Evolutionary conservation across 2,113 vertebrate genomes (phyloP).

Genomic region (Syngnathus floridae): DNA sequence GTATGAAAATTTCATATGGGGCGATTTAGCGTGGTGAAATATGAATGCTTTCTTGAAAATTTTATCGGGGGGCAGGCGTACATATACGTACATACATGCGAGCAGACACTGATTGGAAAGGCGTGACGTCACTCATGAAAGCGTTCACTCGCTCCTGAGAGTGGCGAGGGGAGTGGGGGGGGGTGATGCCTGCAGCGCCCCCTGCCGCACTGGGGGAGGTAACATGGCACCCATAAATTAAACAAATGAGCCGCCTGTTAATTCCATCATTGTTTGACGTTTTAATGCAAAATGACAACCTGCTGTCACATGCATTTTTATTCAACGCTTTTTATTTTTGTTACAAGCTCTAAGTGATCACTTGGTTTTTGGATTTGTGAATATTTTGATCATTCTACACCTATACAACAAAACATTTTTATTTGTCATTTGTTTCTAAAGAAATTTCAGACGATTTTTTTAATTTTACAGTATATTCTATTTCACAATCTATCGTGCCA

Average conservation of each 20-base stretch:
- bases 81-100: conserved; percentile 56
- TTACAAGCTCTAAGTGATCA: neutral
- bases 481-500: too few relatives aligned
- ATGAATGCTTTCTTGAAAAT: conserved; percentile 90
- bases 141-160: conserved; percentile 44
- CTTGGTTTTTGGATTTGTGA: neutral
- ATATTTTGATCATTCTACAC: conserved; percentile 36
- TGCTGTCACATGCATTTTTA: conserved; percentile 71
- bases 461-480: neutral
- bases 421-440: neutral
- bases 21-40: conserved; percentile 89
- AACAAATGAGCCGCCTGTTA: conserved; percentile 87
- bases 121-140: conserved; percentile 65
- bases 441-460: neutral
- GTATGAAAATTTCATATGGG: conserved; percentile 83
- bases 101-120: conserved; percentile 76
- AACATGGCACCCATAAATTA: conserved; percentile 52
- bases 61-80: conserved; percentile 81
- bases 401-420: conserved; percentile 43
- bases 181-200: conserved; percentile 36
- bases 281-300: conserved; percentile 90
- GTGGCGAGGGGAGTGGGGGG: conserved; percentile 4
- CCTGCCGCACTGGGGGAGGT: conserved; percentile 58
- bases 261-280: conserved; percentile 89
- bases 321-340: conserved; percentile 43